Conservation (phyloP, 2,113 vertebrate genomes). For the Pipa parva region DNA sequence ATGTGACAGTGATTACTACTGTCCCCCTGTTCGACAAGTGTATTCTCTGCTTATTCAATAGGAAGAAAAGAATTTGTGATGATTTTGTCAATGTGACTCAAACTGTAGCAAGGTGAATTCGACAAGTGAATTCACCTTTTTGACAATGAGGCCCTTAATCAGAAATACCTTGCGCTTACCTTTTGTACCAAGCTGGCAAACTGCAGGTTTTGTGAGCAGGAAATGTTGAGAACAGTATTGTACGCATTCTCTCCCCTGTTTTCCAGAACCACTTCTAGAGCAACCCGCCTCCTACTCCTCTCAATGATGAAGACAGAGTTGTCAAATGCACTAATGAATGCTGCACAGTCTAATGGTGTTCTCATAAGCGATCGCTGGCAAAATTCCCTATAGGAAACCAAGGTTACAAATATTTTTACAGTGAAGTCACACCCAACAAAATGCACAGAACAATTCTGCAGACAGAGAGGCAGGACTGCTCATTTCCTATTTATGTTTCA, state of each 20-base stretch:
- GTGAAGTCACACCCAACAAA: background rate
- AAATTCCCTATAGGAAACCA: constrained; percentile 67
- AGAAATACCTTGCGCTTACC: constrained; percentile 62
- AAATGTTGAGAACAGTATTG: constrained; percentile 76
- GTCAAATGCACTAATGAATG: constrained; percentile 65
- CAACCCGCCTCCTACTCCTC: constrained; percentile 74
- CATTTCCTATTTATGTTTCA: background rate
- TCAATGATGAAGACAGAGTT: constrained; percentile 69
- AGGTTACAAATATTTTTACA: background rate
- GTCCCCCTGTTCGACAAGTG: too few species aligned
- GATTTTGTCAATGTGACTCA: too few species aligned
- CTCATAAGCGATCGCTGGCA: constrained; percentile 67
- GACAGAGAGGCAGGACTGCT: background rate
- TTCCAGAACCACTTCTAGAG: constrained; percentile 77
- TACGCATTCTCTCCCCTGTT: constrained; percentile 93
- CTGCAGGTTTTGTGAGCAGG: constrained; percentile 81
- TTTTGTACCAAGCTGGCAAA: constrained; percentile 84
- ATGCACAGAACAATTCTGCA: background rate
- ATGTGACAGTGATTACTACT: too few species aligned
- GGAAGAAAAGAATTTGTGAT: too few species aligned
- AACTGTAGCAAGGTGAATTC: too few species aligned
- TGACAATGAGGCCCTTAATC: too few species aligned
- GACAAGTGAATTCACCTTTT: too few species aligned
- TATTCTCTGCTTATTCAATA: too few species aligned
- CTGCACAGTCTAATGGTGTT: constrained; percentile 49